Conservation (phyloP, 2,113 vertebrate species). For the Oncorhynchus nerka region DNA sequence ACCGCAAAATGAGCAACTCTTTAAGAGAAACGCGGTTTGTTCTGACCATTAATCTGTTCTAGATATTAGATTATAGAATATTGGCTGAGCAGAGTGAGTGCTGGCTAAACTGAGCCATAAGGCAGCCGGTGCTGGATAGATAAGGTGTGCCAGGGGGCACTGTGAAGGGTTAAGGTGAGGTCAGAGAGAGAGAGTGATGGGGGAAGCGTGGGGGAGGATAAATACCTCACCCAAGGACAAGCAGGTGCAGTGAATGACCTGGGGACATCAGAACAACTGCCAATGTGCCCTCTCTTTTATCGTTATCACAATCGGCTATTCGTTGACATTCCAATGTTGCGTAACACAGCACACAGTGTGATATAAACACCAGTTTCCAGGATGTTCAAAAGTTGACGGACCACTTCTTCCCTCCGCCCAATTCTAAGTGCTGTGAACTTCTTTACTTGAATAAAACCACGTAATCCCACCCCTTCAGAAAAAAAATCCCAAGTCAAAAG, state of each 20-base stretch:
- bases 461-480: conserved; percentile 77
- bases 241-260: conserved; percentile 64
- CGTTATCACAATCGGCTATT: conserved; percentile 36
- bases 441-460: conserved; percentile 85
- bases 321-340: conserved; percentile 54
- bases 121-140: conserved; percentile 46
- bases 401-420: conserved; percentile 88
- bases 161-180: conserved; percentile 9
- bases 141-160: conserved; percentile 35
- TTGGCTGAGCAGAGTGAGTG: conserved; percentile 28
- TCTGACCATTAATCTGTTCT: conserved; percentile 44
- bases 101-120: conserved; percentile 31
- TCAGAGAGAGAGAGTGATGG: conserved; percentile 41
- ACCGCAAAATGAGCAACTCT: conserved; percentile 36
- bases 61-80: conserved; percentile 59
- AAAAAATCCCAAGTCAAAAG: conserved; percentile 82
- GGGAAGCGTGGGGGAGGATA: conserved; percentile 26
- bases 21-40: no score
- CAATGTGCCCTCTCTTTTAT: conserved; percentile 29
- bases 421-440: conserved; percentile 82
- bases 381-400: conserved; percentile 88
- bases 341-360: conserved; percentile 29
- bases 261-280: conserved; percentile 38
- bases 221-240: conserved; percentile 61
- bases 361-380: conserved; percentile 62